Conservation (phyloP, 2,797 vertebrate genomes). For the Brachyalestes nurse region DNA sequence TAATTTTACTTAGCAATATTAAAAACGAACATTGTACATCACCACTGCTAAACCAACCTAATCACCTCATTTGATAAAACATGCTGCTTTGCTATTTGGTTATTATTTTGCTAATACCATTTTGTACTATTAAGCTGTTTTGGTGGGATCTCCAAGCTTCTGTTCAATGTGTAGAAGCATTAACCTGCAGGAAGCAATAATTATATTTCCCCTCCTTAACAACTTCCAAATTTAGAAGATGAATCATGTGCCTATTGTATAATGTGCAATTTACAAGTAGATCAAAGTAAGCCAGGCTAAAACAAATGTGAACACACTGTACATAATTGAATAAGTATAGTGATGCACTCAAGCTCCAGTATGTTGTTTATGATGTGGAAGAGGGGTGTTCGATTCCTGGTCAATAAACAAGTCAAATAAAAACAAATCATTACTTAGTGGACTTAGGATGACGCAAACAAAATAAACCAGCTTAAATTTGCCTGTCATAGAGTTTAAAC, state of each 20-base stretch:
- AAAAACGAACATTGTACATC: not conserved
- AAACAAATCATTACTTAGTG: not conserved
- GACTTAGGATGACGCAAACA: not conserved
- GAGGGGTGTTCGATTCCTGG: not conserved
- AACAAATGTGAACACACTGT: not conserved
- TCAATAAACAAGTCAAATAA: slow-evolving; percentile 1
- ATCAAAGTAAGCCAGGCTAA: not conserved
- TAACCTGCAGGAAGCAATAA: too few relatives aligned
- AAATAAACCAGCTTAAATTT: not conserved
- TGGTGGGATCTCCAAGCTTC: not conserved
- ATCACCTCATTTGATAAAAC: too few relatives aligned
- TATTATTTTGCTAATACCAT: too few relatives aligned
- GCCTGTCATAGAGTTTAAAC: not conserved
- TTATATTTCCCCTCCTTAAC: not conserved
- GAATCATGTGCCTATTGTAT: not conserved
- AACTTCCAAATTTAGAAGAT: not conserved
- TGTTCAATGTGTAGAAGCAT: too few relatives aligned
- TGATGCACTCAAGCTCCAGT: not conserved
- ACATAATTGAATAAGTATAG: not conserved
- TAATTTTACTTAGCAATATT: too few relatives aligned
- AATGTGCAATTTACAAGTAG: not conserved
- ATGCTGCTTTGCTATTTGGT: too few relatives aligned
- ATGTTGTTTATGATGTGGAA: not conserved
- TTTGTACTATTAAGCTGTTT: too few relatives aligned
- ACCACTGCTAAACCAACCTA: not conserved